Evolutionary conservation across 2,888 invertebrate species (phyloP).

Genomic region (Drosophila neotestacea): DNA sequence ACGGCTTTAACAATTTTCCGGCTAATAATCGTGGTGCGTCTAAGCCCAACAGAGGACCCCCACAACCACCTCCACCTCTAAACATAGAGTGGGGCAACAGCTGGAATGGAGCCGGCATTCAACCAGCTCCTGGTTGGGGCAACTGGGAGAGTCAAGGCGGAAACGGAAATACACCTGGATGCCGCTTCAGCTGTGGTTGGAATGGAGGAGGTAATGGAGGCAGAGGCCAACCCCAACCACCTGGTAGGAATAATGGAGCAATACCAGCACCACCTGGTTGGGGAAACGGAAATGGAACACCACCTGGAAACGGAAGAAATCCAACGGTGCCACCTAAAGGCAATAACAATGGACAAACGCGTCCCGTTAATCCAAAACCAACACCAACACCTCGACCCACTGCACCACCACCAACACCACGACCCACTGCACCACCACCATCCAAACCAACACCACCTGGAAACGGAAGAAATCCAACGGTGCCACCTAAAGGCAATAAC

Average conservation of each 20-base stretch:
- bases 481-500: conserved; percentile 11
- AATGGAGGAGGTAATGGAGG: conserved; percentile 10
- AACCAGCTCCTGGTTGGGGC: conserved; percentile 35
- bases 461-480: neutral
- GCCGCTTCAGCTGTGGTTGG: conserved; percentile 45
- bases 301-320: neutral
- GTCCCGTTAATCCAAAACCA: conserved; percentile 10
- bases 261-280: conserved; percentile 4
- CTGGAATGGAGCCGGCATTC: conserved; percentile 19
- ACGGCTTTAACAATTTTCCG: neutral
- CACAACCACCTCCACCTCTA: neutral
- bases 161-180: conserved; percentile 25
- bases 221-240: conserved; percentile 7
- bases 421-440: conserved; percentile 14
- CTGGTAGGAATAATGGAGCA: conserved; percentile 20
- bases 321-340: conserved; percentile 8
- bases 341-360: conserved; percentile 2
- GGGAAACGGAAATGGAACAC: neutral
- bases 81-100: conserved; percentile 1
- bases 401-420: conserved; percentile 4
- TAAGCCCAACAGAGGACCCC: conserved; percentile 9
- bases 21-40: conserved; percentile 4
- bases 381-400: too few relatives aligned
- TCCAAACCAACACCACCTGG: neutral
- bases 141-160: conserved; percentile 20